Evolutionary conservation across 2,888 invertebrate species (phyloP), one percentile per base, ranked within the genome.

Genomic region (Troides aeacus): DNA sequence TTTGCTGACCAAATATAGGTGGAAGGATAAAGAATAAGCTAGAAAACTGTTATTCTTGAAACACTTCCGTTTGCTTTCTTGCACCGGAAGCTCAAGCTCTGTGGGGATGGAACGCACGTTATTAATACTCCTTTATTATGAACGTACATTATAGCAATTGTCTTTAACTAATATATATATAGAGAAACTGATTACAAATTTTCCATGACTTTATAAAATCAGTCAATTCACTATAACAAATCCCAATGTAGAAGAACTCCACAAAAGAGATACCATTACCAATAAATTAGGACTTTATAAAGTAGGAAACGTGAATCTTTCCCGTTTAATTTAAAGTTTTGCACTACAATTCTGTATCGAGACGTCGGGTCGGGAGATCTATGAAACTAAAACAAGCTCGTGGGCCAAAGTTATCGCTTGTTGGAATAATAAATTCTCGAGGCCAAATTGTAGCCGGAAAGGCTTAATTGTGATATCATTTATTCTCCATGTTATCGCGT

Each of bases 401-500:
- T 69, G 62, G 62, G 46, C 58, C 18, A 58, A 66, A 62, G 7
- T 69, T 69, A 66, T 58, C 39, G 42, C 18, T 56, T 30, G 60
- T 15, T 66, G 12, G 56, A 62, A 65, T 71, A 68, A 68, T 65
- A 65, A 65, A 68, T 68, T 36, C 39, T 21, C 42, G 12, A 24
- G 53, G 42, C 62, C 42, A 64, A 46, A 64, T 67, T 61, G 21
- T 42, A 46, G 64, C 74, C 75, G 75, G 73, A 76, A 79, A 77
- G 78, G 70, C 74, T 78, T 75, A 74, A 77, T 78, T 74, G 78
- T 74, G 72, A 78, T 74, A 77, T 76, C 75, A 78, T 84, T 83
- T 81, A 81, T 81, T 84, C 81, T 79, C 78, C 78, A 81, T 77
- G 73, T 72, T 76, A 74, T 75, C 77, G 71, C 76, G 67, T 70